Evolutionary conservation across 2,113 vertebrate genomes (phyloP).

Genomic region (Serilophus lunatus): DNA sequence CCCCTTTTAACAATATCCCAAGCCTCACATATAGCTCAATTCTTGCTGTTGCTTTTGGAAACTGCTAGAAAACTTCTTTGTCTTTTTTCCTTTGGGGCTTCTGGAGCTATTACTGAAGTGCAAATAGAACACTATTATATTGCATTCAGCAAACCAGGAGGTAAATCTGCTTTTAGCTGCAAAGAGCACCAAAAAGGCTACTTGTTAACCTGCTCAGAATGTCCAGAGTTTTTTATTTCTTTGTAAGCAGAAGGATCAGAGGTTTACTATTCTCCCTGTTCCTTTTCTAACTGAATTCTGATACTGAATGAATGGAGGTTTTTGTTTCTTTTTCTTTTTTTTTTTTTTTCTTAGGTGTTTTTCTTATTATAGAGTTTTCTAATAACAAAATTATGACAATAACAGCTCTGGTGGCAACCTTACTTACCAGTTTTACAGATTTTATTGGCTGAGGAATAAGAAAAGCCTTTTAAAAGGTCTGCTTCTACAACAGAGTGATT

Average conservation of each 20-base stretch:
- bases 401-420: background rate
- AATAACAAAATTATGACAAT: background rate
- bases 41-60: constrained; percentile 31
- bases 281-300: background rate
- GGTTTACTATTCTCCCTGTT: background rate
- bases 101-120: background rate
- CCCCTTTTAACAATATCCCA: constrained; percentile 34
- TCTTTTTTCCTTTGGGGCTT: constrained; percentile 19
- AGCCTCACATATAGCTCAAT: background rate
- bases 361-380: background rate
- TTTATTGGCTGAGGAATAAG: background rate
- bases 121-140: background rate
- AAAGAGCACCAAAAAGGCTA: background rate
- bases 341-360: background rate
- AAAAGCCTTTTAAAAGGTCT: background rate
- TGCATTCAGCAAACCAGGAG: background rate
- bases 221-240: background rate
- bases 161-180: constrained; percentile 25
- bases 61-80: constrained; percentile 11
- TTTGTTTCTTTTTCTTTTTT: background rate
- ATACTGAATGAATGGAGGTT: background rate
- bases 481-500: background rate
- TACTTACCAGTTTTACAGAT: background rate
- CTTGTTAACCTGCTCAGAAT: background rate
- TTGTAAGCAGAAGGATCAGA: background rate